Percentiles rank a stretch among this genome's conserved stretches.
Evolutionary conservation across 2,888 invertebrate genomes (phyloP).

Genomic region (Nematopogon swammerdamellus): DNA sequence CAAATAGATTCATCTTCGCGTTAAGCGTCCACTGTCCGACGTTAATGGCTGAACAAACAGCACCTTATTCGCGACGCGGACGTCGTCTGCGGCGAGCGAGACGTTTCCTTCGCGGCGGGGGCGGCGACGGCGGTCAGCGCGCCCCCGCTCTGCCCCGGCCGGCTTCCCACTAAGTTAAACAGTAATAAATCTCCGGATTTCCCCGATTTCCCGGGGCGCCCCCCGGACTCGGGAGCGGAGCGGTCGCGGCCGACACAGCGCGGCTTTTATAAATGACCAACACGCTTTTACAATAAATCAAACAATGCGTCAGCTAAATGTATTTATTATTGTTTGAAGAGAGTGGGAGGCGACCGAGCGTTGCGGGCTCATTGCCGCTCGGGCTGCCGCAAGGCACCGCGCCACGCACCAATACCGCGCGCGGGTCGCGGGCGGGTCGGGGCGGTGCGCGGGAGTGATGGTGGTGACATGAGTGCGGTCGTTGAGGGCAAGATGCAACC

Average conservation of each 20-base stretch:
- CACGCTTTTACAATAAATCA: constrained; percentile 53
- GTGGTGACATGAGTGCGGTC: too few relatives aligned
- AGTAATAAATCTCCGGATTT: constrained; percentile 51
- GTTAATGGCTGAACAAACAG: constrained; percentile 54
- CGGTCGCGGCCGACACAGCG: constrained; percentile 24
- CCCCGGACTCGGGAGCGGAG: constrained; percentile 22
- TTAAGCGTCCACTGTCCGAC: constrained; percentile 48
- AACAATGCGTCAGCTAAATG: constrained; percentile 47
- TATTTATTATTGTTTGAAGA: constrained; percentile 51
- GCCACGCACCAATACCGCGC: too few relatives aligned
- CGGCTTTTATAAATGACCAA: constrained; percentile 54
- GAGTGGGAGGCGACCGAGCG: neutral
- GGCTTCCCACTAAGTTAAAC: constrained; percentile 18
- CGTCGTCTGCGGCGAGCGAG: neutral
- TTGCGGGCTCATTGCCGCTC: too few relatives aligned
- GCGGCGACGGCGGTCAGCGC: constrained; percentile 19
- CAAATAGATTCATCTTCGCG: constrained; percentile 53
- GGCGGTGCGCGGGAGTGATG: too few relatives aligned
- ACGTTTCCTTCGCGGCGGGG: constrained; percentile 13
- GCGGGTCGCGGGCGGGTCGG: neutral
- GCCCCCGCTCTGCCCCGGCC: constrained; percentile 26
- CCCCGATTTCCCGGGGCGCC: constrained; percentile 50
- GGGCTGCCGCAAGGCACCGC: too few relatives aligned
- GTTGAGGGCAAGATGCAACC: too few relatives aligned
- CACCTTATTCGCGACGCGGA: constrained; percentile 2